Base-by-base conservation (phyloP, 2,797 vertebrate genomes). In the Petrocephalus schoutedeni region DNA sequence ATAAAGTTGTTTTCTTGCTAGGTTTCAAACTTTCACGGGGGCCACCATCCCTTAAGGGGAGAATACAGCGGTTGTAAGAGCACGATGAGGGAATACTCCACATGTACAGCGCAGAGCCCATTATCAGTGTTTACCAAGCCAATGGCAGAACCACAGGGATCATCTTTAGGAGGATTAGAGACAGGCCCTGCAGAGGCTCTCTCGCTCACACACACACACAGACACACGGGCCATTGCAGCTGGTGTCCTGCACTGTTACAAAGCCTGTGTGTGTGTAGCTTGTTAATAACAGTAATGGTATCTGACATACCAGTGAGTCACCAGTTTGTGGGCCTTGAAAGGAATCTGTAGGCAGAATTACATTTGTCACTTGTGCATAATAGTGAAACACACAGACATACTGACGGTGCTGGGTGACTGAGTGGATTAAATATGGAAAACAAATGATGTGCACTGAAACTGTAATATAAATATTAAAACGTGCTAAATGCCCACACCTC, bases 111-210 rank as follows among this genome's bases (percentile, higher is more conserved):
- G 90, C 88, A 88, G 64, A 88, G 89, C 86, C 90, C 91, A 93
- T 92, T 91, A 92, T 91, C 87, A 88, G 87, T 91, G 91, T 93
- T 92, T 92, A 92, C 90, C 89, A 90, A 91, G 89, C 90, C 91
- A 90, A 89, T 71, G 88, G 86, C 91, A 89, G 59, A 89, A 90
- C 91, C 90, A 89, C 87, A 61, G 91, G 89, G 88, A 91, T 89
- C 90, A 88, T 91, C 91, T 92, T 91, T 90, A 91, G 88, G 87
- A 89, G 90, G 89, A 91, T 92, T 92, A 92, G 88, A 91, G 89
- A 90, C 84, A 85, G 89, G 89, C 89, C 90, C 90, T 61, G 58
- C 83, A 91, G 21, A 32, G 88, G 77, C 61, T 74, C 80, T 56
- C 61, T 32, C 64, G 10, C 59, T 53, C 82, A 87, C 83, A 64